Base-by-base conservation (phyloP, 2,113 vertebrate genomes). In the Lutjanus erythropterus region DNA sequence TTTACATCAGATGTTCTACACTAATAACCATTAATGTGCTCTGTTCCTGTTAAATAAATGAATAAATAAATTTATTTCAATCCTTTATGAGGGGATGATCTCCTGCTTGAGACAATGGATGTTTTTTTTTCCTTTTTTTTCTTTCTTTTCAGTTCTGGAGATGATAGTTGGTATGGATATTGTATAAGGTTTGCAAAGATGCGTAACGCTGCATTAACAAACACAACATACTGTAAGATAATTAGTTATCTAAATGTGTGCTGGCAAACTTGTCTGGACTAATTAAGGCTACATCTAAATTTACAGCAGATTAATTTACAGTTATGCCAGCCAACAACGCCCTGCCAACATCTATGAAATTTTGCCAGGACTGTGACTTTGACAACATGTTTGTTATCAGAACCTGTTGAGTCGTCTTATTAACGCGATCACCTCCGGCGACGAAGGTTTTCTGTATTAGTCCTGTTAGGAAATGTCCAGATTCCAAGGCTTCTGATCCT, bases 401-500 rank as follows among this genome's bases (percentile, higher is more conserved):
- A 65, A 67, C 25, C 29, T 75, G 52, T 29, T 75, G 61, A 72
- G 29, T 39, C 10, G 41, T 64, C 64, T 72, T 35, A 58, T 75
- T 64, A 61, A 77, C 72, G 67, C 11, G 4, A 58, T 41, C 66
- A 80, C 69, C 47, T 52, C 39, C 1, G 42, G 42, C 29, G 60
- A n/a, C n/a, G 49, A 75, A 82, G 64, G 44, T 58, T 83, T 82
- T 70, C 61, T 67, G 53, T 35, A 62, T 83, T 67, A 71, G 64
- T 66, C 66, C 64, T 65, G 74, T 82, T 86, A 80, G 53, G 77
- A 88, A 87, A 84, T 27, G 49, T 52, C 47, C 75, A 86, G 70
- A 83, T 74, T 80, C 75, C 76, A 89, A 67, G 86, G 86, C 86
- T 56, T 85, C 83, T 90, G 86, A 92, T 90, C 88, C 78, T 73